phyloP scores from a whole-genome alignment of 2,113 vertebrate species.

The Craseonycteris thonglongyai region DNA sequence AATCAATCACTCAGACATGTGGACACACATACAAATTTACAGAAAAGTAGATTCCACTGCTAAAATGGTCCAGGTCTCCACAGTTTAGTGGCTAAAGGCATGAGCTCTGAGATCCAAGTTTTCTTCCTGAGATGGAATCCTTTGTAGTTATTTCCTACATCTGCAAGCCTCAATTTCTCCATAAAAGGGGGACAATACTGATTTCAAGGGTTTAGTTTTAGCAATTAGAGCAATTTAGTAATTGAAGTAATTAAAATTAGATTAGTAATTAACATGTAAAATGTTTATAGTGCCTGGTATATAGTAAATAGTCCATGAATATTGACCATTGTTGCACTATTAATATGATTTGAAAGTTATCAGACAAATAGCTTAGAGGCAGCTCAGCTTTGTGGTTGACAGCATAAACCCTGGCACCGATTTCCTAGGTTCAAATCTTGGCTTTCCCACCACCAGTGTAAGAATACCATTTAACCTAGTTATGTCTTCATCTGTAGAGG shows the following conservation, averaged over 20 bases:
- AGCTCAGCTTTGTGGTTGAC: not conserved
- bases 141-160: not conserved
- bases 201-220: not conserved
- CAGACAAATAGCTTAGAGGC: not conserved
- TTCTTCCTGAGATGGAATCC: not conserved
- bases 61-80: not conserved
- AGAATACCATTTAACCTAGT: not conserved
- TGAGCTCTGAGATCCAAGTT: not conserved
- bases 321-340: not conserved
- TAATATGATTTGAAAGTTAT: not conserved
- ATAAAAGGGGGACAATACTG: no score
- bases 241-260: no score
- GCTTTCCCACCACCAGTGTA: not conserved
- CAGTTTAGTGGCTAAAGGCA: rapidly evolving
- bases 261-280: no score
- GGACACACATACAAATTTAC: not conserved
- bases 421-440: not conserved
- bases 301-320: not conserved
- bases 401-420: not conserved
- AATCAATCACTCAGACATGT: not conserved
- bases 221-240: no score
- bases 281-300: not conserved
- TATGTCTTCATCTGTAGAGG: not conserved
- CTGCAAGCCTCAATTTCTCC: not conserved
- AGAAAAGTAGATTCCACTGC: not conserved